Base-by-base conservation (phyloP, 2,888 invertebrate species). In the Hypomecis punctinalis region DNA sequence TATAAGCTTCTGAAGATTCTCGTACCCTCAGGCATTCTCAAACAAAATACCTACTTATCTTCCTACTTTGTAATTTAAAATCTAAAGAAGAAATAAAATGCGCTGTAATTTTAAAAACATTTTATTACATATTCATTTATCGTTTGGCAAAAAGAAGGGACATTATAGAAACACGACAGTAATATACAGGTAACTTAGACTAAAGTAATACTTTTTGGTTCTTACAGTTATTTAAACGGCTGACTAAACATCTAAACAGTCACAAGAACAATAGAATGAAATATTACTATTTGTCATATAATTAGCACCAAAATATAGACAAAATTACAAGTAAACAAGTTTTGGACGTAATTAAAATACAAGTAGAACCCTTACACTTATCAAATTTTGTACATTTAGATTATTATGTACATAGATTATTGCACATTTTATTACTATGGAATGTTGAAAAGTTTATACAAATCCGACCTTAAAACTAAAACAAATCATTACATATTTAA, bases 161-260 rank as follows among this genome's bases (percentile, higher is more conserved):
- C 76, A 74, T 78, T 11, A 66, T 66, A 66, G 67, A 64, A 70
- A 52, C 67, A 68, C 63, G 65, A 68, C 65, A 68, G 11, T 80
- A 82, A 76, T 78, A 71, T 81, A 85, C 81, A 81, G 76, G 74
- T 73, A 61, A 63, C 71, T 78, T 76, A 78, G 73, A 70, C 78
- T 78, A 79, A 79, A 78, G 83, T 90, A 91, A 92, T 91, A 91
- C 91, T 91, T 91, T 92, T 92, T 91, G 91, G 91, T 90, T 88
- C 86, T 84, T 90, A 89, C 69, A 78, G 78, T 82, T 59, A 66
- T 57, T 58, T 78, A 77, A 77, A 76, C 76, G 76, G 77, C 65
- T 70, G 70, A 76, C 74, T 81, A 77, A 75, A 68, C 62, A 75
- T 69, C 51, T 72, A 65, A 53, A 67, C 68, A 71, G 68, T 66